Evolutionary conservation across 2,113 vertebrate genomes (phyloP), one percentile per base, ranked within the genome.

Genomic region (Ammodytes marinus): DNA sequence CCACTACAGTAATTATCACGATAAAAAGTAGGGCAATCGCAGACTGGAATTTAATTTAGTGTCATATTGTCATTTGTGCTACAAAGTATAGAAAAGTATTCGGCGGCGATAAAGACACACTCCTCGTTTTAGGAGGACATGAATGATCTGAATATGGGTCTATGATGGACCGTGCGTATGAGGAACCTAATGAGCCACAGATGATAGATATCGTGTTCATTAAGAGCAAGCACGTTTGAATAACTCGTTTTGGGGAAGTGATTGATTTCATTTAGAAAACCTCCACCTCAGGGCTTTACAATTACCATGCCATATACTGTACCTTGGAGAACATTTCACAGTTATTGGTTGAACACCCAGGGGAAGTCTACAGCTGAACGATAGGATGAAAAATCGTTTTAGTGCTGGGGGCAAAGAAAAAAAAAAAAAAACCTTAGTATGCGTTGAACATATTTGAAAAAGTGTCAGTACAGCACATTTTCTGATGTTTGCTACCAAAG

Each of bases 131-230:
- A 88, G 10, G 63, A 88, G 73, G 68, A 68, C 86, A 79, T 91
- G 57, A 89, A 90, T 91, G 76, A 92, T 86, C 72, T 69, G 46
- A 79, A 88, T 74, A 79, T 15, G 61, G 75, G 78, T 86, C 53
- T 39, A 74, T 88, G 90, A 93, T 88, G 81, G 84, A 91, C 93
- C 88, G 78, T 87, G 82, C 86, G 90, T 85, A 82, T 82, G 81
- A 66, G 64, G 82, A 52, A 80, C 40, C 83, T 93, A 91, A 94
- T 92, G 89, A 94, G 90, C 88, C 91, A 84, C 86, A 93, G 89
- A 93, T 92, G 91, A 93, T 92, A 86, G 77, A 92, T 93, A 90
- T 71, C 63, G 63, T 17, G 40, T 92, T 91, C 87, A 91, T 94
- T 92, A 92, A 69, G 83, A 75, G 78, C 73, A 75, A 88, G 82